Conservation (phyloP, 2,797 vertebrate genomes). For the Parauchenoglanis ngamensis region DNA sequence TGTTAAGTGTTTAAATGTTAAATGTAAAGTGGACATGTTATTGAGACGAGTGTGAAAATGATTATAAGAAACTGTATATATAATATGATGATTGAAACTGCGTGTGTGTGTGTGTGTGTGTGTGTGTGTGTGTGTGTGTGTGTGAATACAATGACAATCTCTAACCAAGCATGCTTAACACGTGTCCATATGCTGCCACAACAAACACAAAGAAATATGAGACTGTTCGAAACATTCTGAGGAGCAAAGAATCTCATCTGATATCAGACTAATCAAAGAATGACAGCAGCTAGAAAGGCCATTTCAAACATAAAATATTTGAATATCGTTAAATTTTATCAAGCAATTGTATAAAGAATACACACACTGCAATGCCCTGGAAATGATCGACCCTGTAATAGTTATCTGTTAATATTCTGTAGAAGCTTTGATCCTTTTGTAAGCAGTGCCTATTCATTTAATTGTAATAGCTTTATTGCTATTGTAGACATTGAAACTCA, state of each 20-base stretch:
- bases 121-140: background rate
- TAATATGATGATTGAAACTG: background rate
- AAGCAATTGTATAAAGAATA: background rate
- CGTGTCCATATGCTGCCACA: conserved; percentile 27
- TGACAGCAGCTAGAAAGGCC: background rate
- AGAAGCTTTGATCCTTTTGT: background rate
- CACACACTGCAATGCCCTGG: background rate
- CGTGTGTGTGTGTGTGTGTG: conserved; percentile 7
- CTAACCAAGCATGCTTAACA: background rate
- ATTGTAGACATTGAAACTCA: background rate
- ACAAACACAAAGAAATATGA: conserved; percentile 30
- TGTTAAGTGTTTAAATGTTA: too few species aligned
- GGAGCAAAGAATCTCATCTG: background rate
- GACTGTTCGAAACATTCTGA: background rate
- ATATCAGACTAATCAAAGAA: background rate
- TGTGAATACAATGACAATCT: background rate
- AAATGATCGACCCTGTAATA: background rate
- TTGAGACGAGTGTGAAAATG: too few species aligned
- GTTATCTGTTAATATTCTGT: background rate
- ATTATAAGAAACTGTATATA: background rate
- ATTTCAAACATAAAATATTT: background rate
- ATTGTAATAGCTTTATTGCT: background rate
- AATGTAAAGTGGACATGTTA: too few species aligned
- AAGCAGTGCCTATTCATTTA: background rate
- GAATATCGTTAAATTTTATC: background rate